A percentile compares a stretch with the other conserved stretches of the same genome.
Conservation (phyloP, 2,113 vertebrate species). For the Sorex fumeus region DNA sequence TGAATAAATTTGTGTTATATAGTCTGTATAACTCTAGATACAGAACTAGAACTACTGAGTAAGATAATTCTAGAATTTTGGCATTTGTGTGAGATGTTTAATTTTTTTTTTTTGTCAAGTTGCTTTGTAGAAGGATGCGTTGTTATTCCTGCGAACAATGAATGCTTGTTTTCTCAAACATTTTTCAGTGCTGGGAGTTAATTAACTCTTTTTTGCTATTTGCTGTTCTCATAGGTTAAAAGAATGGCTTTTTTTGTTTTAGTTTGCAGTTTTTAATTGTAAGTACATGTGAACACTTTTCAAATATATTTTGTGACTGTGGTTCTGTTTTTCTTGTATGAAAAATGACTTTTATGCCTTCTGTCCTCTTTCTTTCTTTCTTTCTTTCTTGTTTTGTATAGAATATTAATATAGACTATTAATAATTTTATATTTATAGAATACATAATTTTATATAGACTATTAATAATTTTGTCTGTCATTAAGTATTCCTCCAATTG, state of each 20-base stretch:
- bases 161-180: not conserved
- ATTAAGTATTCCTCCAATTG: not conserved
- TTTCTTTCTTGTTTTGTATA: too few species aligned
- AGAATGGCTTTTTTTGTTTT: not conserved
- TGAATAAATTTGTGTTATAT: not conserved
- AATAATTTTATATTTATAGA: too few species aligned
- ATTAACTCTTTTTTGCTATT: slow-evolving; percentile 11
- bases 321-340: not conserved
- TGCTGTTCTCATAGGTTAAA: not conserved
- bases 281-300: slow-evolving; percentile 36
- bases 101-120: slow-evolving; percentile 44
- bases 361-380: not conserved
- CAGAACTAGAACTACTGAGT: not conserved
- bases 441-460: too few species aligned
- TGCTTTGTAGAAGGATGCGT: not conserved
- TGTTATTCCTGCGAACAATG: not conserved
- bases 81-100: slow-evolving; percentile 31
- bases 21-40: not conserved
- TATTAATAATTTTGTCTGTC: not conserved
- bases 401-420: not conserved
- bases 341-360: not conserved
- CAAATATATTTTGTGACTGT: not conserved
- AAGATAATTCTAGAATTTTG: slow-evolving; percentile 9
- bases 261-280: not conserved
- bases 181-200: not conserved